Evolutionary conservation across 2,888 invertebrate species (phyloP), one percentile per base, ranked within the genome.

Genomic region (Athalia circularis): DNA sequence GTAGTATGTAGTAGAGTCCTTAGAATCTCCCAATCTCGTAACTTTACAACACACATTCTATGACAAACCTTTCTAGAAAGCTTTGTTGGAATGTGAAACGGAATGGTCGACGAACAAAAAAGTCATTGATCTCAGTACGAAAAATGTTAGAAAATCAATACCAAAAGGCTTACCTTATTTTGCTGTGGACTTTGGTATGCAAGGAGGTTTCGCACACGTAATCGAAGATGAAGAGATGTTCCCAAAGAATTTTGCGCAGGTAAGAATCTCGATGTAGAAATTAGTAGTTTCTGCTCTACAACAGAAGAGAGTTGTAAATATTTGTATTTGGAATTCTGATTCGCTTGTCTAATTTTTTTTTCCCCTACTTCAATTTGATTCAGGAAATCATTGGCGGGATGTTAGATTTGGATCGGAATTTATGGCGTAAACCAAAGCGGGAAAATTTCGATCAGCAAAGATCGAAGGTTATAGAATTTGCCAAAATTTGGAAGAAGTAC

Each of bases 101-200:
- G 98, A 99, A 91, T 99, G 99, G 98, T 93, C 97, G 4, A 95
- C 95, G 86, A 99, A 99, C 89, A 98, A 97, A 88, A 99, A 99
- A 92, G 88, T 98, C 54, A 93, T 97, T 0, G 94, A 95, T 72
- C 90, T 97, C 4, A 91, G 91, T 7, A 89, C 93, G 0, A 95
- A 94, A 87, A 94, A 95, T 88, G 92, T 99, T 43, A 93, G 97
- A 62, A 93, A 93, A 87, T 94, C 96, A 11, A 92, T 99, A 80
- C 99, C 99, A 0, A 97, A 96, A 90, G 98, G 97, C 0, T 93
- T 99, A 82, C 96, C 99, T 0, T 99, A 99, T 90, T 98, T 99
- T 90, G 94, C 95, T 92, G 96, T 99, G 0, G 95, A 97, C 90
- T 99, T 99, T 92, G 98, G 97, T 15, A 94, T 95, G 91, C 94